Evolutionary conservation across 1,140 invertebrate genomes (phyloP).

Genomic region (Drosophila nasuta): DNA sequence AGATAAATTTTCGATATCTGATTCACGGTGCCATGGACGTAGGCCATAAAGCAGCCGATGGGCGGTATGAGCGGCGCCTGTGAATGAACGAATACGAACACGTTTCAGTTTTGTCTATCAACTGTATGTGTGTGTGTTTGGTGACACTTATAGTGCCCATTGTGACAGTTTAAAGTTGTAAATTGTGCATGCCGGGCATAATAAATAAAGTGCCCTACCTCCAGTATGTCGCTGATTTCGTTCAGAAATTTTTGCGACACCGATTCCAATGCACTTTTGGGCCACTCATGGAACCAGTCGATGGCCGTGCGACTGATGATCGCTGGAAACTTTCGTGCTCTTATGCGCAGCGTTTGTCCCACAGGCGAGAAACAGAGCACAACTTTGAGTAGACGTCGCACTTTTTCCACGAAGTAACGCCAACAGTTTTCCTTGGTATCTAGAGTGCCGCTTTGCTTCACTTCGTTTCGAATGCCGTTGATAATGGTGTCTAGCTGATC

Average conservation of each 20-base stretch:
- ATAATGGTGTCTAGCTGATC: slow-evolving; percentile 97
- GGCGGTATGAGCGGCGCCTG: slow-evolving; percentile 85
- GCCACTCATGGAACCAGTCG: slow-evolving; percentile 99
- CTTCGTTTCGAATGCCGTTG: slow-evolving; percentile 92
- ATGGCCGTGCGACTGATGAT: slow-evolving; percentile 96
- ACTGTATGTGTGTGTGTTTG: slow-evolving; percentile 12
- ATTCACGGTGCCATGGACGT: slow-evolving; percentile 95
- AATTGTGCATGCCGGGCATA: slow-evolving; percentile 55
- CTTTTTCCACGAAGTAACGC: slow-evolving; percentile 97
- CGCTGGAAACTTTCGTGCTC: slow-evolving; percentile 96
- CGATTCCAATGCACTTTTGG: slow-evolving; percentile 94
- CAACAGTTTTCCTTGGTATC: slow-evolving; percentile 98
- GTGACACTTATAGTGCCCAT: slow-evolving; percentile 46
- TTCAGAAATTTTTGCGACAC: slow-evolving; percentile 94
- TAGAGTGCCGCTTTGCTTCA: slow-evolving; percentile 89
- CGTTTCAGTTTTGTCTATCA: slow-evolving; percentile 16
- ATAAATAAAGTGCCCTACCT: slow-evolving; percentile 85
- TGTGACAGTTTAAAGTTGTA: slow-evolving; percentile 62
- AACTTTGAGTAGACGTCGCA: slow-evolving; percentile 90
- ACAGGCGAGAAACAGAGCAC: slow-evolving; percentile 97
- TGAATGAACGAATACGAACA: slow-evolving; percentile 34
- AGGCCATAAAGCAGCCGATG: slow-evolving; percentile 95
- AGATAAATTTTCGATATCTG: slow-evolving; percentile 93
- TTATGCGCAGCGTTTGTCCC: slow-evolving; percentile 92
- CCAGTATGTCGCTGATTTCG: slow-evolving; percentile 90